Percentiles rank a stretch among this genome's conserved stretches.
Evolutionary conservation across 64 coral and sea anemone species (phyloP).

Genomic region (Stichodactyla helianthus): DNA sequence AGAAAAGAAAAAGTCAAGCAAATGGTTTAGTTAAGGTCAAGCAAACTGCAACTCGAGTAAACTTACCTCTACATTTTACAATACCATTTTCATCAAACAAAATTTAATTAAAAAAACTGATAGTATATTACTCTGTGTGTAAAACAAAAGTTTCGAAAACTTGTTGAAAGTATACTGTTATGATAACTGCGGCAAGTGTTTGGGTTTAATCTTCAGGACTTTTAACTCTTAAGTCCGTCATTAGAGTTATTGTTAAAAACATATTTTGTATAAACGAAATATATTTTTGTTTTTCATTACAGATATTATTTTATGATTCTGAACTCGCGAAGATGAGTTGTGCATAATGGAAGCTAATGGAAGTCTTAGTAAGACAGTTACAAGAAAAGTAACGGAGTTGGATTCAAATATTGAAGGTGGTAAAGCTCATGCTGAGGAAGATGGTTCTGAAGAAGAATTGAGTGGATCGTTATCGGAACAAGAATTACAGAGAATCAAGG

Average conservation of each 20-base stretch:
- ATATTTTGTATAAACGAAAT: neutral
- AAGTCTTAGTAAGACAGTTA: neutral
- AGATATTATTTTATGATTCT: too few species aligned
- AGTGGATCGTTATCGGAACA: slow-evolving; percentile 45
- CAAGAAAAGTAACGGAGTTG: neutral
- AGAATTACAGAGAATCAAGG: slow-evolving; percentile 66
- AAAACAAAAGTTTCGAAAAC: neutral
- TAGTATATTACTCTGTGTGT: neutral
- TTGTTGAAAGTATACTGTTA: neutral
- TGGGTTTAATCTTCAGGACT: neutral
- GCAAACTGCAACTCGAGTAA: neutral
- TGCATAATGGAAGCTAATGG: too few species aligned
- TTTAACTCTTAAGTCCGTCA: neutral
- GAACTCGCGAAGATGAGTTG: too few species aligned
- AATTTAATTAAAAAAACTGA: neutral
- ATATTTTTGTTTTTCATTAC: too few species aligned
- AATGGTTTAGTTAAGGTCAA: slow-evolving; percentile 1
- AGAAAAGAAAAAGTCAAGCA: neutral
- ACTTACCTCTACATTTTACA: neutral
- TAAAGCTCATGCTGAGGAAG: neutral
- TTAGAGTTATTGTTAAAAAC: neutral
- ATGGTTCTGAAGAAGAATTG: neutral
- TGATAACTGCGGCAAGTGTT: neutral
- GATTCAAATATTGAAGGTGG: neutral
- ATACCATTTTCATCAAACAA: neutral